Percentiles rank a stretch among this genome's conserved stretches.
Conservation (phyloP, 2,888 invertebrate genomes). For the Temnothorax unifasciatus region DNA sequence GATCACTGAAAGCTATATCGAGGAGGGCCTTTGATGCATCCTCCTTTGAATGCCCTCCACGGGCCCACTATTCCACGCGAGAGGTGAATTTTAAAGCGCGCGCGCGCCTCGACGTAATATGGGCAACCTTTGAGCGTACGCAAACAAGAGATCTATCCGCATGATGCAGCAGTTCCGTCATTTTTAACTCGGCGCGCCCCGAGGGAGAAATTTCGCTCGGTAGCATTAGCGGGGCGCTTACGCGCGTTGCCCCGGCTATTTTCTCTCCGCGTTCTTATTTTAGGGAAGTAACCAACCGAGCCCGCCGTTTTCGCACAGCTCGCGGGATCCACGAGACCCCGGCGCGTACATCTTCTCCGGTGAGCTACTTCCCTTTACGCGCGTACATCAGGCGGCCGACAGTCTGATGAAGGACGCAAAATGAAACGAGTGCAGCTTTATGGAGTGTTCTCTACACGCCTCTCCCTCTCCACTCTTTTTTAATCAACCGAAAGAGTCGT, state of each 20-base stretch:
- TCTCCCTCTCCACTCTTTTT: slow-evolving; percentile 55
- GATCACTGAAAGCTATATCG: background rate
- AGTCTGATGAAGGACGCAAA: slow-evolving; percentile 52
- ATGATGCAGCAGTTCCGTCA: slow-evolving; percentile 49
- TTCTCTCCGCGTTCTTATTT: slow-evolving; percentile 51
- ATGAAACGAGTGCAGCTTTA: slow-evolving; percentile 54
- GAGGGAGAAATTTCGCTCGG: slow-evolving; percentile 51
- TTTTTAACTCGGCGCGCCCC: slow-evolving; percentile 36
- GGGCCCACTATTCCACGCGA: slow-evolving; percentile 7
- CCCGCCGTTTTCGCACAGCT: background rate
- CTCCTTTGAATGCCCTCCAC: slow-evolving; percentile 41
- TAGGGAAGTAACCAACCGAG: slow-evolving; percentile 41
- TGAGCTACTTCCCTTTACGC: slow-evolving; percentile 47
- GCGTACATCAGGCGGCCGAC: slow-evolving; percentile 53
- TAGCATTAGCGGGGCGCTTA: slow-evolving; percentile 39
- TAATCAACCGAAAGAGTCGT: slow-evolving; percentile 56
- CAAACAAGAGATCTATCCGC: slow-evolving; percentile 51
- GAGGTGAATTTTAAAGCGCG: slow-evolving; percentile 49
- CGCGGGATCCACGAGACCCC: slow-evolving; percentile 30
- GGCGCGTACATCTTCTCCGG: slow-evolving; percentile 41
- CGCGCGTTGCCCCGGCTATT: slow-evolving; percentile 38
- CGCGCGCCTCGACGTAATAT: slow-evolving; percentile 32
- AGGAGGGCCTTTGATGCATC: slow-evolving; percentile 28
- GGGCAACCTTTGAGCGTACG: slow-evolving; percentile 52
- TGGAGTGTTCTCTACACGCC: slow-evolving; percentile 48